These are phyloP conservation scores for Antrozous pallidus DNA, from an alignment of 2,797 vertebrate genomes.

Conservation along the genomic window DNA sequence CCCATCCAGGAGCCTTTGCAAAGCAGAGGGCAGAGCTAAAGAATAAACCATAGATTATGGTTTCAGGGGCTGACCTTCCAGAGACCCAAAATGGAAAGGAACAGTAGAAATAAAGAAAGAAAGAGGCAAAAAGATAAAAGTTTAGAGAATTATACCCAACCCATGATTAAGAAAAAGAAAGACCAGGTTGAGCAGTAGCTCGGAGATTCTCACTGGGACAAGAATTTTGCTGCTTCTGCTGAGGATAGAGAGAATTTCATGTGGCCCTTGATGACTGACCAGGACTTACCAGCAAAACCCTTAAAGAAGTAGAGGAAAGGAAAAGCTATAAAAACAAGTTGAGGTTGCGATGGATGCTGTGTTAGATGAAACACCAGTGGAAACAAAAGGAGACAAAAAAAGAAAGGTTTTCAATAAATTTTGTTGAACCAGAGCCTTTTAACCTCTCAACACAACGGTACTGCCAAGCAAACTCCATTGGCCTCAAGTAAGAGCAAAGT, in stretches of 20 bases:
- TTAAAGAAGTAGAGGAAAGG: slow-evolving; percentile 72
- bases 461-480: neutral
- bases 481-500: neutral
- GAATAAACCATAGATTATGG: neutral
- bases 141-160: slow-evolving; percentile 44
- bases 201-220: accelerated
- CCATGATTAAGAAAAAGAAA: slow-evolving; percentile 10
- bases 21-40: slow-evolving; percentile 89
- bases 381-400: slow-evolving; percentile 81
- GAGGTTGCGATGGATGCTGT: slow-evolving; percentile 20
- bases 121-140: slow-evolving; percentile 82
- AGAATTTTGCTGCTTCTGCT: neutral
- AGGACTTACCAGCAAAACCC: slow-evolving; percentile 13
- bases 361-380: slow-evolving; percentile 62
- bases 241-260: neutral
- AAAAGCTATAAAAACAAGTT: slow-evolving; percentile 69
- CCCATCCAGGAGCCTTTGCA: slow-evolving; percentile 93
- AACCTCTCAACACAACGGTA: neutral
- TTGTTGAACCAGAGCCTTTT: neutral
- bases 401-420: neutral
- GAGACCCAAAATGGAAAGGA: neutral
- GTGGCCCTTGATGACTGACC: accelerated
- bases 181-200: neutral
- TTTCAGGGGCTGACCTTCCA: neutral
- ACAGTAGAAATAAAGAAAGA: slow-evolving; percentile 44